A percentile compares a stretch with the other conserved stretches of the same genome.
Evolutionary conservation across 2,888 invertebrate species (phyloP).

Genomic region (Drosophila birchii): DNA sequence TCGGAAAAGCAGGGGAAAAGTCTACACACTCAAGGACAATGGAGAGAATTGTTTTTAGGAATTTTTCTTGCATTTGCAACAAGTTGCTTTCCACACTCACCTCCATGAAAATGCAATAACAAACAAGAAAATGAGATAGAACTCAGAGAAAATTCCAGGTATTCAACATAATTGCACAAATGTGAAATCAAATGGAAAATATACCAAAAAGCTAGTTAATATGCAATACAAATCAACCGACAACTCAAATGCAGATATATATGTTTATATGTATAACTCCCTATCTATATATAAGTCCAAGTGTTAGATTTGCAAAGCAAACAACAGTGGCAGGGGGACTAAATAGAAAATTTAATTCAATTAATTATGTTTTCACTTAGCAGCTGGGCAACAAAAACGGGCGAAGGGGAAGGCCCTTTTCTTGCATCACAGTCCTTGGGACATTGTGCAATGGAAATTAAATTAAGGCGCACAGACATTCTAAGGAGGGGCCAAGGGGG

Average conservation of each 20-base stretch:
- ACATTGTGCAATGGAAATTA: conserved; percentile 62
- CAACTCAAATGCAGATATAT: conserved; percentile 12
- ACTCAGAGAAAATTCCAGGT: neutral
- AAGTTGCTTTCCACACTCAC: conserved; percentile 56
- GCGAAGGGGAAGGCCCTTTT: neutral
- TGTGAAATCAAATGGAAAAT: conserved; percentile 75
- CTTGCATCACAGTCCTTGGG: conserved; percentile 22
- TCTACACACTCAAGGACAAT: conserved; percentile 19
- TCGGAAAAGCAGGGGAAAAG: conserved; percentile 12
- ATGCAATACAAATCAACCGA: conserved; percentile 44
- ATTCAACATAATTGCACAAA: conserved; percentile 73
- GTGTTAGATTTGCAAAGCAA: conserved; percentile 37
- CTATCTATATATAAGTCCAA: conserved; percentile 4
- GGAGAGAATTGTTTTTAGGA: conserved; percentile 32
- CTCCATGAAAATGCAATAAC: conserved; percentile 9
- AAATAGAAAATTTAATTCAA: conserved; percentile 80
- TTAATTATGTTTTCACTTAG: conserved; percentile 79
- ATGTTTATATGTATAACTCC: too few species aligned
- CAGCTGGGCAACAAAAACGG: conserved; percentile 23
- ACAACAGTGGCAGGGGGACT: conserved; percentile 34
- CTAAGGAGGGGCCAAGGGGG: neutral
- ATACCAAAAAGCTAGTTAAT: conserved; percentile 67
- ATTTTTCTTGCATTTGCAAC: conserved; percentile 61
- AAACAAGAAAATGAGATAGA: neutral
- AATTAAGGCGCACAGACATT: conserved; percentile 59